phyloP scores from a whole-genome alignment of 2,797 vertebrate genomes.

The Borostomias antarcticus region DNA sequence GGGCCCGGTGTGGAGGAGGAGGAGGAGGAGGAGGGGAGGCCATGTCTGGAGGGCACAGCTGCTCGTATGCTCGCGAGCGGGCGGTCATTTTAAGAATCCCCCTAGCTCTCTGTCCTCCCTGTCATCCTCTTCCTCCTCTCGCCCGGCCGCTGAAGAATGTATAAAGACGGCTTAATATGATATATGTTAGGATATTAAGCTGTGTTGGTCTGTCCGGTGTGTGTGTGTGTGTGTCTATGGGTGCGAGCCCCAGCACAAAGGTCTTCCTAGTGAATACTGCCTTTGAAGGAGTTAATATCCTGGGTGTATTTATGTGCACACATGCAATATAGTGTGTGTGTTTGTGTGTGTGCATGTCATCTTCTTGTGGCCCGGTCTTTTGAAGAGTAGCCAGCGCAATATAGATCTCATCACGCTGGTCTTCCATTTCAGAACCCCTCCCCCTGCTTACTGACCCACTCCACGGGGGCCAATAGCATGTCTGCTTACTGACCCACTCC shows the following conservation, averaged over 20 bases:
- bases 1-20: no score
- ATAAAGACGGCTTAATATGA: slow-evolving; percentile 65
- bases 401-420: not conserved
- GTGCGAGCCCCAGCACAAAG: slow-evolving; percentile 14
- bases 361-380: not conserved
- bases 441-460: no score
- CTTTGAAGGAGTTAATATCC: slow-evolving; percentile 16
- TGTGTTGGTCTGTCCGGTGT: no score
- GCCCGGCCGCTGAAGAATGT: slow-evolving; percentile 43
- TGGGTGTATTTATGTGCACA: not conserved
- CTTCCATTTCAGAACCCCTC: not conserved
- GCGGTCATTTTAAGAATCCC: slow-evolving; percentile 50
- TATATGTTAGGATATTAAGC: no score
- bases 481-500: no score
- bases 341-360: slow-evolving; percentile 9
- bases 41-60: slow-evolving; percentile 45
- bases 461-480: no score
- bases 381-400: not conserved
- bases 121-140: slow-evolving; percentile 48
- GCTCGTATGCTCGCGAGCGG: slow-evolving; percentile 47
- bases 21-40: no score
- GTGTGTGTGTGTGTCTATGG: slow-evolving; percentile 18
- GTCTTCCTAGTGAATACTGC: slow-evolving; percentile 26
- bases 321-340: not conserved
- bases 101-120: slow-evolving; percentile 40